Evolutionary conservation across 1,140 invertebrate genomes (phyloP).

Genomic region (Diuraphis noxia): DNA sequence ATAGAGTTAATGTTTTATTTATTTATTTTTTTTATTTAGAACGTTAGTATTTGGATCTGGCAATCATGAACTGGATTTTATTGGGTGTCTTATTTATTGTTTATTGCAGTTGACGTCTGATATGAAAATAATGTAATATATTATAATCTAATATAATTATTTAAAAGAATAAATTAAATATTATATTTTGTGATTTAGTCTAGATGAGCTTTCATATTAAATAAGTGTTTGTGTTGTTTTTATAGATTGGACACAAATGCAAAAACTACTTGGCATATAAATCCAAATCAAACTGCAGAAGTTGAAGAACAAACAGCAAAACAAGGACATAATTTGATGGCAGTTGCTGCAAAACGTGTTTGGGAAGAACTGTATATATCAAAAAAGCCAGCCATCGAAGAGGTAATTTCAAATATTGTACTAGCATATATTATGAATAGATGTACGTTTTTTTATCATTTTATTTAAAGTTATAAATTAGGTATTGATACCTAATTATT

Average conservation of each 20-base stretch:
- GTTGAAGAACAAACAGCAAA: slow-evolving; percentile 58
- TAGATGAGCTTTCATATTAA: not conserved
- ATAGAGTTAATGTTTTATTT: not conserved
- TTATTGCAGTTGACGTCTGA: slow-evolving; percentile 90
- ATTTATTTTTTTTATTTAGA: slow-evolving; percentile 60
- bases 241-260: slow-evolving; percentile 70
- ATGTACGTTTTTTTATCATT: not conserved
- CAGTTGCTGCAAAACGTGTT: slow-evolving; percentile 85
- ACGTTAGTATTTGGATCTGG: slow-evolving; percentile 88
- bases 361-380: slow-evolving; percentile 97
- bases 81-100: slow-evolving; percentile 93
- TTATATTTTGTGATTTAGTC: slow-evolving; percentile 51
- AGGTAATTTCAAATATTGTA: slow-evolving; percentile 60
- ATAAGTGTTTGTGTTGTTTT: slow-evolving; percentile 35
- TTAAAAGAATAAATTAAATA: not conserved
- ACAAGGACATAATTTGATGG: slow-evolving; percentile 78
- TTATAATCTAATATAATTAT: not conserved
- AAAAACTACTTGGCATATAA: slow-evolving; percentile 87
- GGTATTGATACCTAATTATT: not conserved
- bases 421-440: not conserved
- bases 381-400: slow-evolving; percentile 93
- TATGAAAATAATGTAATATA: slow-evolving; percentile 74
- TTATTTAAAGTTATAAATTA: not conserved
- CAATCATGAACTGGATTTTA: slow-evolving; percentile 93
- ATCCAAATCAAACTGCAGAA: slow-evolving; percentile 70